Base-by-base conservation (phyloP, 2,888 invertebrate genomes). In the Volucella inanis region DNA sequence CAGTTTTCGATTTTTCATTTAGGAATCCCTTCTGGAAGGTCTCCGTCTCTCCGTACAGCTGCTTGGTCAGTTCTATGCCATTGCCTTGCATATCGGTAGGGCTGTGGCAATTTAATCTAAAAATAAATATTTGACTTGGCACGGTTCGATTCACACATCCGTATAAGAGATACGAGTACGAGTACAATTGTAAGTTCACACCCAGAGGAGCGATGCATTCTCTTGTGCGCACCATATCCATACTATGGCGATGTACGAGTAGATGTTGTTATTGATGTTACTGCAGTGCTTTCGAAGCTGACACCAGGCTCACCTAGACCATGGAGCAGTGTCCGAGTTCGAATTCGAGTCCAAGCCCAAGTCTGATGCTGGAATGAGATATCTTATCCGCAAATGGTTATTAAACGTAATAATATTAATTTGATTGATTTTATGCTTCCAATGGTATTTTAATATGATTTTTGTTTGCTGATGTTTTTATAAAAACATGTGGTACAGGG, bases 61-160 rank as follows among this genome's bases (percentile, higher is more conserved):
- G 84, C 79, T 78, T 15, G 62, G 18, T 43, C 12, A n/a, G 41
- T n/a, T 41, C 18, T 8, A 38, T n/a, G 52, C 49, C 52, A 3
- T 14, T 41, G 10, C 10, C 12, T 22, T 15, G 38, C 9, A 22
- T 11, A 15, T 14, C 31, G 31, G 8, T 41, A 57, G 52, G 61
- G 62, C 22, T 72, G 54, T 65, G 84, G 75, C 70, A 80, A 77
- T 80, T 77, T 81, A 77, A 72, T 85, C 85, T 85, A 85, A 85
- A 85, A 85, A 85, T 85, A 85, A 85, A 85, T 85, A 85, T 85
- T 85, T 85, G 64, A 77, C 76, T 85, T 85, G 85, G 85, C 85
- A 81, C 68, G 18, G 76, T 64, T 47, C 59, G 57, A 70, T 70
- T 79, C 83, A 83, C 65, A 79, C 75, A 75, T 76, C 61, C 71